Base-by-base conservation (phyloP, 2,113 vertebrate species). In the Catharus bicknelli region DNA sequence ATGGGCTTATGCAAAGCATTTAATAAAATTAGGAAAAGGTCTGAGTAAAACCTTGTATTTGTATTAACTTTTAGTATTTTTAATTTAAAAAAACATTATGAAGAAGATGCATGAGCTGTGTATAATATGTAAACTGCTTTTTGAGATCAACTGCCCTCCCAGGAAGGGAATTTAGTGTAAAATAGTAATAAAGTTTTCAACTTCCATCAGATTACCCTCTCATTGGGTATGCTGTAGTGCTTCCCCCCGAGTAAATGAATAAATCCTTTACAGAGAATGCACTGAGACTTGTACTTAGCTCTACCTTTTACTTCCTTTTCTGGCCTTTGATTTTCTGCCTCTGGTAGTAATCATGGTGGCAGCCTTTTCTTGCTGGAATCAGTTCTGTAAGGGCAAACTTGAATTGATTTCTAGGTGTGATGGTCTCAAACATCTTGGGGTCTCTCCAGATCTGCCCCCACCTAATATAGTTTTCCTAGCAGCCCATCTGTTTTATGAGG, bases 401-500 rank as follows among this genome's bases (percentile, higher is more conserved):
- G 48, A 88, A 74, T 63, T 40, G 26, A 48, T 88, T 92, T 83
- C 26, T 63, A 77, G 51, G 18, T 70, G 2, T 18, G 78, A 69
- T 63, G 42, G 16, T 42, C 43, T 85, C 78, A 62, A 73, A 89
- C 82, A 83, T 85, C 72, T 95, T 83, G 78, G 68, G 89, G 48
- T 51, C 43, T 29, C 63, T 95, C 82, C 79, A 90, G 45, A 67
- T 94, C 51, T 70, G 13, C 57, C 48, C 21, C 27, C 2, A 20
- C 55, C 19, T 75, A 58, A 85, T 66, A 26, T 13, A 66, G 67
- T 91, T 84, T 80, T 57, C 21, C 11, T 50, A 73, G 47, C 62
- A 90, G 77, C 34, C 74, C 62, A 63, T 95, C 88, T 90, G 78
- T 86, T 92, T 84, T 69, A 55, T 47, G 77, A 76, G 72, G 69